Percentiles rank a stretch among this genome's conserved stretches.
Conservation (phyloP, 2,113 vertebrate genomes). For the Labeo catla region DNA sequence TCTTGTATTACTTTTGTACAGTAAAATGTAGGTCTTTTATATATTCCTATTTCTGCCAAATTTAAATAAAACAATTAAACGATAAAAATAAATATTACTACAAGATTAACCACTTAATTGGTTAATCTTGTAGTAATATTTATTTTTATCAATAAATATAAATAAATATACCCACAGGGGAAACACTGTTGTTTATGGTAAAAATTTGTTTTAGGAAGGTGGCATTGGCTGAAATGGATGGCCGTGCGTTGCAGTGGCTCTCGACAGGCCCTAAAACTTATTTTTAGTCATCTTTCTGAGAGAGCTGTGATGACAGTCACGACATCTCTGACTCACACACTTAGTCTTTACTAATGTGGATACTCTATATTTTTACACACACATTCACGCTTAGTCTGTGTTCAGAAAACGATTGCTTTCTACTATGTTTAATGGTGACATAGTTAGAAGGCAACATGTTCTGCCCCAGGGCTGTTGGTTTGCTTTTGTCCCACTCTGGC, state of each 20-base stretch:
- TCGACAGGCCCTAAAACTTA: not conserved
- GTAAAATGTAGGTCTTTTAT: too few relatives aligned
- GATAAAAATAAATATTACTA: too few relatives aligned
- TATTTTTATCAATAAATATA: too few relatives aligned
- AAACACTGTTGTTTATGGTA: too few relatives aligned
- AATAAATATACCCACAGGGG: too few relatives aligned
- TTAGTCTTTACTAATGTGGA: not conserved
- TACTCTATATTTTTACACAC: not conserved
- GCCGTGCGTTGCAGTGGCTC: not conserved
- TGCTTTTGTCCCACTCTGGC: not conserved
- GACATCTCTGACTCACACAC: not conserved
- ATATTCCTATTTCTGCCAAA: too few relatives aligned
- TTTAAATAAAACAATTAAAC: too few relatives aligned
- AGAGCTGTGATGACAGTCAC: slow-evolving; percentile 7
- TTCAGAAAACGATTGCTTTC: not conserved
- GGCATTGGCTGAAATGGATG: not conserved
- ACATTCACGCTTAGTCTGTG: not conserved
- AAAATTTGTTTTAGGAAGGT: not conserved
- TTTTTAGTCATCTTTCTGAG: not conserved
- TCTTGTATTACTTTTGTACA: too few relatives aligned
- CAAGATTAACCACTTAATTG: too few relatives aligned
- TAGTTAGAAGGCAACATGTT: not conserved
- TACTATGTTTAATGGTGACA: not conserved
- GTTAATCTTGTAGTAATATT: too few relatives aligned
- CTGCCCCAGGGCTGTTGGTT: not conserved